A percentile compares a stretch with the other conserved stretches of the same genome.
These are phyloP conservation scores for Kryphioiulus occultus DNA, from an alignment of 2,888 invertebrate species.

Conservation along the genomic window DNA sequence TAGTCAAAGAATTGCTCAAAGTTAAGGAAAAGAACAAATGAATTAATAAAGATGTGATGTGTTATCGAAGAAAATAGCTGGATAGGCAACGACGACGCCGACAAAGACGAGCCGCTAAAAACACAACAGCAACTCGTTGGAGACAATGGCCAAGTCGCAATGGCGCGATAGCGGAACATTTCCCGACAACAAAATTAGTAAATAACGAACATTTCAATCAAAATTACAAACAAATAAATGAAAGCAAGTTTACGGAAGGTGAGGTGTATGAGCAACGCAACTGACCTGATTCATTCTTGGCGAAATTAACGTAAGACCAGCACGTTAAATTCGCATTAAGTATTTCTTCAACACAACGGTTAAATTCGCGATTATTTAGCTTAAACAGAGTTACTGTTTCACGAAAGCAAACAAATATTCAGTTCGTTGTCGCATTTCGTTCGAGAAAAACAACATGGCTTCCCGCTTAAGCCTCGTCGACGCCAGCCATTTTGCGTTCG, in stretches of 20 bases:
- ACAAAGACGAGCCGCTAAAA: neutral
- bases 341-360: neutral
- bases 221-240: conserved; percentile 25
- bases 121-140: neutral
- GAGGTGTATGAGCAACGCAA: neutral
- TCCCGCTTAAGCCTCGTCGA: conserved; percentile 38
- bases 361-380: neutral
- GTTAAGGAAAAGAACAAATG: neutral
- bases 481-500: conserved; percentile 47
- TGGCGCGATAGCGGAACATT: neutral
- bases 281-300: conserved; percentile 49
- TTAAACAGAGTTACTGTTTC: neutral
- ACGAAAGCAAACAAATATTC: neutral
- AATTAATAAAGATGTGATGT: neutral
- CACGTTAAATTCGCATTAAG: neutral
- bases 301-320: neutral
- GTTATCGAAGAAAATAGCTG: neutral
- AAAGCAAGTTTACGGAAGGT: neutral
- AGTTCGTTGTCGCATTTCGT: neutral
- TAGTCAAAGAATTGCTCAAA: neutral
- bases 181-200: conserved; percentile 33
- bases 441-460: conserved; percentile 39
- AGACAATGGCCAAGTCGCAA: neutral
- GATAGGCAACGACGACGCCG: neutral
- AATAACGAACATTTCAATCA: neutral